Evolutionary conservation across 2,888 invertebrate genomes (phyloP).

Genomic region (Tineola bisselliella): DNA sequence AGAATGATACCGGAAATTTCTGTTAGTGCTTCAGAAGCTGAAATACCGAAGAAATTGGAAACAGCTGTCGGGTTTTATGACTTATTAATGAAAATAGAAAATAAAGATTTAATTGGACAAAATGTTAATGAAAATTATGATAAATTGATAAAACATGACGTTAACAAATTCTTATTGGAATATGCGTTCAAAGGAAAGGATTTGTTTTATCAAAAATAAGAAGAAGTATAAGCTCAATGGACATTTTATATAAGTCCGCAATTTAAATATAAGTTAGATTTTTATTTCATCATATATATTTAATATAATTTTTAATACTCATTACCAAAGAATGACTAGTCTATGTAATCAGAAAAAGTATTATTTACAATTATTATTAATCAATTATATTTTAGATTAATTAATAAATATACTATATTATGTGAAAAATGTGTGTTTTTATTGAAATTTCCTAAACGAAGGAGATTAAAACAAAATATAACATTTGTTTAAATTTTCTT

Average conservation of each 20-base stretch:
- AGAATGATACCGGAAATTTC: constrained; percentile 10
- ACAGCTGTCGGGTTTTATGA: not conserved
- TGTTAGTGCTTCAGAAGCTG: not conserved
- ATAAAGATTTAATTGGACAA: not conserved
- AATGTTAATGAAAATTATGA: not conserved
- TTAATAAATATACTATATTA: not conserved
- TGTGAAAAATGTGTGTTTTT: not conserved
- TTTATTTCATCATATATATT: not conserved
- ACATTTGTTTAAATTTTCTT: not conserved
- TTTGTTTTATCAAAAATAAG: constrained; percentile 20
- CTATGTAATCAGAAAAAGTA: not conserved
- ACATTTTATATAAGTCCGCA: not conserved
- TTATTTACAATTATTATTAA: not conserved
- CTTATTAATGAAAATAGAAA: not conserved
- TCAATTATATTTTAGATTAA: not conserved
- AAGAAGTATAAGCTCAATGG: too few relatives aligned
- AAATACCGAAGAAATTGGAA: constrained; percentile 1
- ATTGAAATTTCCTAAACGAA: not conserved
- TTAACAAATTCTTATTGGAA: constrained; percentile 39
- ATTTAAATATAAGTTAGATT: not conserved
- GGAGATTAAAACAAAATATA: not conserved
- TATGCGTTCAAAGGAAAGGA: constrained; percentile 44
- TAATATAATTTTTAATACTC: not conserved
- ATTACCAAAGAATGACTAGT: not conserved
- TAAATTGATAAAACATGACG: constrained; percentile 20